These are phyloP conservation scores for Anoplolepis gracilipes DNA, from an alignment of 1,140 invertebrate species.

Conservation along the genomic window DNA sequence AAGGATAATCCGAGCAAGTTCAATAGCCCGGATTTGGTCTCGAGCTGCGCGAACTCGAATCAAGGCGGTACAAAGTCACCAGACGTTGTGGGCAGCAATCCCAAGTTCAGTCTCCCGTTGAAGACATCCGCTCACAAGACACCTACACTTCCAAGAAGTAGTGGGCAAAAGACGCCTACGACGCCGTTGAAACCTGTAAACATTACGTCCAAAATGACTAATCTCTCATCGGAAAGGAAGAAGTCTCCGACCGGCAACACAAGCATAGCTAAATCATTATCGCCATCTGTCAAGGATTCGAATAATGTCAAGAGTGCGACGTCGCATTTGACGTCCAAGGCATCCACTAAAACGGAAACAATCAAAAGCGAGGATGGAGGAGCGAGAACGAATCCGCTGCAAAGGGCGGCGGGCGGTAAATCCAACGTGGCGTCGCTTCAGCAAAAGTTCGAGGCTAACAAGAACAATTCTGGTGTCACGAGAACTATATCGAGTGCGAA, in stretches of 20 bases:
- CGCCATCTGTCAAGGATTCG: conserved; percentile 61
- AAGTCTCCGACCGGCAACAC: conserved; percentile 78
- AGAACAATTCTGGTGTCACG: conserved; percentile 47
- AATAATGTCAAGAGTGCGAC: conserved; percentile 1
- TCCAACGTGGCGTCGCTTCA: conserved; percentile 91
- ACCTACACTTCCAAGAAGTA: conserved; percentile 42
- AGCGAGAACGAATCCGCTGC: conserved; percentile 65
- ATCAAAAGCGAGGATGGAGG: conserved; percentile 74
- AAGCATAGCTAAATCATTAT: conserved; percentile 74
- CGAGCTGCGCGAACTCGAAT: conserved; percentile 86
- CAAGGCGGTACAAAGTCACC: conserved; percentile 86
- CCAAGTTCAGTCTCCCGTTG: conserved; percentile 62
- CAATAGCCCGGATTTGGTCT: conserved; percentile 91
- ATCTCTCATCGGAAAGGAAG: conserved; percentile 77
- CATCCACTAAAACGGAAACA: conserved; percentile 77
- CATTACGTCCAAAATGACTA: conserved; percentile 72
- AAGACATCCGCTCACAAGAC: conserved; percentile 71
- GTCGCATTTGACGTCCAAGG: conserved; percentile 31
- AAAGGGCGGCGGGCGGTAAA: conserved; percentile 85
- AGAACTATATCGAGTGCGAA: conserved; percentile 56
- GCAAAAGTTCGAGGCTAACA: conserved; percentile 90
- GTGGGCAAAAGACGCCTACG: conserved; percentile 64
- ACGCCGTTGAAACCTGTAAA: conserved; percentile 75
- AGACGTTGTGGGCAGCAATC: conserved; percentile 84
- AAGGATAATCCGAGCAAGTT: conserved; percentile 77